phyloP scores from a whole-genome alignment of 1,140 invertebrate species.

The Dendrolimus punctatus region DNA sequence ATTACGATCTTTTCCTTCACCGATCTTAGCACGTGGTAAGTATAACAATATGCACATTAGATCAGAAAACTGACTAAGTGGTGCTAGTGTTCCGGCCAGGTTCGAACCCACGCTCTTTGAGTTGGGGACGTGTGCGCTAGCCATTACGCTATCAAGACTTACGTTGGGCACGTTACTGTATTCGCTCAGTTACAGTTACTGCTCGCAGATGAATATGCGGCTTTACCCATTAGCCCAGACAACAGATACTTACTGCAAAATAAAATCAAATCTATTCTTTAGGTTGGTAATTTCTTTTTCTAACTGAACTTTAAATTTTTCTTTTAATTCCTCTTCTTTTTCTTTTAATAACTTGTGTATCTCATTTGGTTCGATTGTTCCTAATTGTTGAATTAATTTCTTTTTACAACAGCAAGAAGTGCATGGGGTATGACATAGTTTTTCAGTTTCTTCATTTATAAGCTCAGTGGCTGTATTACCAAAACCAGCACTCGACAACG shows the following conservation, averaged over 20 bases:
- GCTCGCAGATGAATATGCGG: too few relatives aligned
- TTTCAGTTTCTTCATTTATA: conserved; percentile 3
- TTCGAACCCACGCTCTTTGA: too few relatives aligned
- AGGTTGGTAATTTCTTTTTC: conserved; percentile 29
- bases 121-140: too few relatives aligned
- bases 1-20: too few relatives aligned
- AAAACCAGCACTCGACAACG: not conserved
- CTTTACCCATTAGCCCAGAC: not conserved
- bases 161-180: too few relatives aligned
- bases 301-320: conserved; percentile 31
- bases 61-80: too few relatives aligned
- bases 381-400: conserved; percentile 10
- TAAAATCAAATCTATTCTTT: conserved; percentile 50
- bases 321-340: conserved; percentile 32
- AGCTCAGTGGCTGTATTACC: not conserved
- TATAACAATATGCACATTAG: too few relatives aligned
- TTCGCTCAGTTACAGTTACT: too few relatives aligned
- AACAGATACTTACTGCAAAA: conserved; percentile 40
- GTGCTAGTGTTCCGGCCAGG: too few relatives aligned
- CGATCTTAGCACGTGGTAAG: too few relatives aligned
- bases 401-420: conserved; percentile 20
- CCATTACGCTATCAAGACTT: too few relatives aligned
- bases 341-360: conserved; percentile 32
- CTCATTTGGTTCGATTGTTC: conserved; percentile 18
- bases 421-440: not conserved